These are phyloP conservation scores for Apocheima hispidaria DNA, from an alignment of 2,888 invertebrate genomes.

Conservation along the genomic window DNA sequence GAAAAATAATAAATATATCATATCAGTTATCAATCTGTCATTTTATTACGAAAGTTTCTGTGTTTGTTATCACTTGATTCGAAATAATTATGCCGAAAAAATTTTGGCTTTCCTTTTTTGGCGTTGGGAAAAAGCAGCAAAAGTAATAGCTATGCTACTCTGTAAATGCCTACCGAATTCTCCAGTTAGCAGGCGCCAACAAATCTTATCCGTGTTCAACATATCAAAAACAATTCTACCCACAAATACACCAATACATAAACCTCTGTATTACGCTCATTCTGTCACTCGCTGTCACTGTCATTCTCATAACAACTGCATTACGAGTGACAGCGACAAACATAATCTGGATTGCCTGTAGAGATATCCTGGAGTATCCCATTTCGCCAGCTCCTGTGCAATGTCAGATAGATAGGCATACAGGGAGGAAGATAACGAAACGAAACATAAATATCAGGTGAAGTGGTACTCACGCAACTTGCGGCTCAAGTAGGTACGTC, in stretches of 20 bases:
- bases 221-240: conserved; percentile 9
- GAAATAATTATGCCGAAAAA: too few relatives aligned
- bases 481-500: conserved; percentile 58
- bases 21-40: too few relatives aligned
- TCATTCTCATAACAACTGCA: background rate
- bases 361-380: conserved; percentile 58
- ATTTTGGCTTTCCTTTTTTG: too few relatives aligned
- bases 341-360: background rate
- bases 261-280: too few relatives aligned
- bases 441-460: conserved; percentile 72
- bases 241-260: background rate
- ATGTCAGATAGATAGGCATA: conserved; percentile 60
- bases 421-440: conserved; percentile 60
- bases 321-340: background rate
- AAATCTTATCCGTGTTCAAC: conserved; percentile 3
- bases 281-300: background rate
- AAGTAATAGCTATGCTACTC: too few relatives aligned
- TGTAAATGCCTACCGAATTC: background rate
- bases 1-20: too few relatives aligned
- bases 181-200: conserved; percentile 46
- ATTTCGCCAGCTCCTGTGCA: conserved; percentile 78
- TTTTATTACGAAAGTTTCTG: too few relatives aligned
- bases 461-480: conserved; percentile 68
- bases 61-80: too few relatives aligned
- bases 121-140: too few relatives aligned